A percentile compares a stretch with the other conserved stretches of the same genome.
These are phyloP conservation scores for Aphelocoma coerulescens DNA, from an alignment of 2,113 vertebrate species.

Conservation along the genomic window DNA sequence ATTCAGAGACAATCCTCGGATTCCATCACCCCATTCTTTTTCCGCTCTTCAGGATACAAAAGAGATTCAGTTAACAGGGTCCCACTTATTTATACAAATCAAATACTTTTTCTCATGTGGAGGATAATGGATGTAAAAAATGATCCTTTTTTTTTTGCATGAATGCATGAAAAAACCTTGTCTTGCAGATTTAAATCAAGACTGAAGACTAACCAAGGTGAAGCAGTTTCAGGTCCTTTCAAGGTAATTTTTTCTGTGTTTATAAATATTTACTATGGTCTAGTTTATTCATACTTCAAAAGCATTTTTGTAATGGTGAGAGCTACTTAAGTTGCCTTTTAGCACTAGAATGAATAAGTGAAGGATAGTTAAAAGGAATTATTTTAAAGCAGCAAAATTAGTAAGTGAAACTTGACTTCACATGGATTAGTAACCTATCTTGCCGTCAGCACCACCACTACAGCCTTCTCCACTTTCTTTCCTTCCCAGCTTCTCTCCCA, in stretches of 20 bases:
- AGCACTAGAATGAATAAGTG: neutral
- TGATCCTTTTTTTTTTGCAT: neutral
- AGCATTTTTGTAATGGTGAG: neutral
- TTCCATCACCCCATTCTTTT: constrained; percentile 97
- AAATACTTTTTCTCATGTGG: neutral
- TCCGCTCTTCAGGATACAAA: constrained; percentile 78
- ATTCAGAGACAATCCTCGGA: constrained; percentile 90
- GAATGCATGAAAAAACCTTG: neutral
- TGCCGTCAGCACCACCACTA: neutral
- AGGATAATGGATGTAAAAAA: neutral
- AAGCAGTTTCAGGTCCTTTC: neutral
- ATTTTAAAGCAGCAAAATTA: neutral
- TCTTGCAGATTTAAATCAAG: neutral
- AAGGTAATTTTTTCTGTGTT: neutral
- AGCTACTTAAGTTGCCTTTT: neutral
- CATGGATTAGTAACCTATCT: neutral
- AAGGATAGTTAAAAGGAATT: neutral
- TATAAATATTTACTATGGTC: neutral
- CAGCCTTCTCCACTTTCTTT: neutral
- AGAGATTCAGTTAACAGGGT: neutral
- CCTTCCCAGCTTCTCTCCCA: neutral
- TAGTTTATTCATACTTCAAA: neutral
- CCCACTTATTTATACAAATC: neutral
- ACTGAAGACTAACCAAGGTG: neutral
- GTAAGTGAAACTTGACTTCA: neutral